Base-by-base conservation (phyloP, 1,140 invertebrate species). In the Thalassaphorura encarpata region DNA sequence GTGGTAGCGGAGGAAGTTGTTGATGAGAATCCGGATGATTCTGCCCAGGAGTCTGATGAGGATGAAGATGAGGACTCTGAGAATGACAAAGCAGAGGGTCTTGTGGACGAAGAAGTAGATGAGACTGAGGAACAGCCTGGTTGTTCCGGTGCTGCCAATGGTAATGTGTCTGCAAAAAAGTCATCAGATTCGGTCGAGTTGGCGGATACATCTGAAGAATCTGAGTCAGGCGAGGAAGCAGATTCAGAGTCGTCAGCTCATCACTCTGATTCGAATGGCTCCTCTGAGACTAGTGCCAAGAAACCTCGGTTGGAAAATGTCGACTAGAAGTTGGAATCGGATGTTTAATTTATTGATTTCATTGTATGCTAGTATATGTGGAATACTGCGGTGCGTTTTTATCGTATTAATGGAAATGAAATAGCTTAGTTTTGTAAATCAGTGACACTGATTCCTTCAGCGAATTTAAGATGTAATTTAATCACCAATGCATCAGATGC, bases 61-160 rank as follows among this genome's bases (percentile, higher is more conserved):
- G 52, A 47, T 36, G 52, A 29, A 3, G 52, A 54, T 24, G 52
- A 33, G 16, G 43, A 29, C 19, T 5, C 6, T 50, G 48, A 50
- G 48, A 3, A 31, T 31, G 48, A 18, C 5, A 27, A 26, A 11
- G 5, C 18, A 6, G 8, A 11, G 8, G 6, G 13, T 6, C 13
- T 42, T 6, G 13, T 19, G 18, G 41, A 8, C 8, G 18, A 8
- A 42, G 8, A 19, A n/a, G 8, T 6, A 19, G 18, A 42, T 6
- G 21, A 11, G 8, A 19, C 41, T 11, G 41, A 42, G n/a, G n/a
- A n/a, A n/a, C n/a, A n/a, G n/a, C n/a, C n/a, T n/a, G n/a, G n/a
- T n/a, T n/a, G n/a, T n/a, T n/a, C n/a, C n/a, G n/a, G n/a, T n/a
- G n/a, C n/a, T n/a, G n/a, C n/a, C n/a, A n/a, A n/a, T n/a, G n/a